Base-by-base conservation (phyloP, 37 sponge, comb jelly and placozoan genomes). In the Mnemiopsis leidyi region DNA sequence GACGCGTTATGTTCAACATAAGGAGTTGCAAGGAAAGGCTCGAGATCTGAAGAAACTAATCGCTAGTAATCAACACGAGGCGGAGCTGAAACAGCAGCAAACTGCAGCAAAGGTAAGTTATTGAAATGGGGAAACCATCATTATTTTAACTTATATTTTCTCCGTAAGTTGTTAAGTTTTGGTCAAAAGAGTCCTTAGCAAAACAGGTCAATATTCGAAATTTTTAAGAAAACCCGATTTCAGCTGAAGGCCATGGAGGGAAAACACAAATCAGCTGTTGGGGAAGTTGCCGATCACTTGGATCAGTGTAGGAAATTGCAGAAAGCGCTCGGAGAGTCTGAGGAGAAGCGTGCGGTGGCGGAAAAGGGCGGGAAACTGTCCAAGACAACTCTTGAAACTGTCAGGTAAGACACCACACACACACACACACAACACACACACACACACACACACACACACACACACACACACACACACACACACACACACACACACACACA, bases 171-270 rank as follows among this genome's bases (percentile, higher is more conserved):
- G n/a, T n/a, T n/a, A n/a, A n/a, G n/a, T n/a, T n/a, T n/a, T n/a
- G n/a, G n/a, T n/a, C n/a, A n/a, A n/a, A n/a, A n/a, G n/a, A n/a
- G n/a, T n/a, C n/a, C n/a, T n/a, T n/a, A n/a, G n/a, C n/a, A n/a
- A n/a, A n/a, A n/a, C n/a, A n/a, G n/a, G n/a, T n/a, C n/a, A n/a
- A n/a, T n/a, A n/a, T n/a, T n/a, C n/a, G n/a, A n/a, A n/a, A n/a
- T n/a, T n/a, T n/a, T n/a, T n/a, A n/a, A n/a, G n/a, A n/a, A n/a
- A n/a, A n/a, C n/a, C n/a, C n/a, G n/a, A n/a, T 71, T 3, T 25
- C 79, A 77, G 79, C 79, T 77, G 38, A 85, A 40, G 61, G 32
- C 90, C 0, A 40, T 85, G 40, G 90, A 85, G 24, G 90, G 90
- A 2, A 35, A 37, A 3, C 90, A 85, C 90, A 85, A 85, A 28